Evolutionary conservation across 2,797 vertebrate species (phyloP), one percentile per base, ranked within the genome.

Genomic region (Neosalanx taihuensis): DNA sequence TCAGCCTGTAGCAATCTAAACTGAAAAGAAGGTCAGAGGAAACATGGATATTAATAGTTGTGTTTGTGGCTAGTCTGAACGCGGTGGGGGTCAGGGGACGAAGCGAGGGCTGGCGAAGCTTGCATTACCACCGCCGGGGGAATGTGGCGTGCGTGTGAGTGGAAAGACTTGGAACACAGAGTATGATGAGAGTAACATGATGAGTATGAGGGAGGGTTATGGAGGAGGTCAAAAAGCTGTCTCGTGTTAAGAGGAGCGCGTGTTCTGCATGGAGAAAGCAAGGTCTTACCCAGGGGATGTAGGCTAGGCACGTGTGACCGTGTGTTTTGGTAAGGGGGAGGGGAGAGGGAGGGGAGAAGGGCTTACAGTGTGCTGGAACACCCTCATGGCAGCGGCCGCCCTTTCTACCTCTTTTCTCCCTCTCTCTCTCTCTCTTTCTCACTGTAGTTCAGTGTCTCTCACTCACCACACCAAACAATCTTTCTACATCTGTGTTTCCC

Each of bases 1-100:
- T 37, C 35, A 37, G 9, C 35, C 35, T 37, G 35, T 10, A 41
- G 37, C 0, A 7, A 41, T 1, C 10, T 41, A 53, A n/a, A 17
- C 18, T 53, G 49, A 51, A 53, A 53, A 41, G 37, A 10, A 10
- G 37, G 37, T 41, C 51, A 18, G 51, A 17, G 51, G 33, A 80
- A 78, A 64, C 46, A 2, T 66, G 59, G 74, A 62, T 76, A 82
- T 80, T 72, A 83, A 84, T 76, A 84, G n/a, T 17, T 41, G n/a
- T 73, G 70, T 75, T 74, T 62, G 59, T 72, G 51, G 51, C 6
- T 41, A 12, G 37, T 41, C 37, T 41, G 37, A 41, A 13, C 10
- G 37, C 12, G 37, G 10, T 12, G 37, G 37, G 12, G 37, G 37
- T 41, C 37, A 41, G 37, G 3, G 37, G 37, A 41, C 37, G 1